These are phyloP conservation scores for Chaenodraco wilsoni DNA, from an alignment of 2,797 vertebrate genomes.

Conservation along the genomic window DNA sequence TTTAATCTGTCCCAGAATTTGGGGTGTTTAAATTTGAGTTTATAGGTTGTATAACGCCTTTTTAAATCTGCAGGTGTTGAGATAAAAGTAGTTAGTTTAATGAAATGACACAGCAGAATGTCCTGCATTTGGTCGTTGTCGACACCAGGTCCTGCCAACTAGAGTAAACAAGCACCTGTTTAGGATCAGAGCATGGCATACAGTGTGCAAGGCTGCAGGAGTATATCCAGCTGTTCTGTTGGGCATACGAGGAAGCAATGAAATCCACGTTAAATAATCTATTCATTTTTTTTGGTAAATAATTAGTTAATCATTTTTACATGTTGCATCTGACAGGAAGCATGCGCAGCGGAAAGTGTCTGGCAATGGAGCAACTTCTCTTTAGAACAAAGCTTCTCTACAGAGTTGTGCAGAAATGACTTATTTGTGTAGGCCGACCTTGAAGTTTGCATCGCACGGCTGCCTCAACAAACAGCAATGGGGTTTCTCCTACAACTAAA, in stretches of 20 bases:
- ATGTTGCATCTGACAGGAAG: not conserved
- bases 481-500: not conserved
- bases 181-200: not conserved
- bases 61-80: not conserved
- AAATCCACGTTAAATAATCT: not conserved
- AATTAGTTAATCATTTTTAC: not conserved
- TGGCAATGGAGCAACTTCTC: not conserved
- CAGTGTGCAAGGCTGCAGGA: constrained; percentile 3
- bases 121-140: not conserved
- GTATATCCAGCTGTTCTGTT: not conserved
- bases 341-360: not conserved
- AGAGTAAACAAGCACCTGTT: constrained; percentile 31
- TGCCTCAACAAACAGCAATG: too few relatives aligned
- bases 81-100: not conserved
- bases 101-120: not conserved
- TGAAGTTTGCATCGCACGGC: too few relatives aligned
- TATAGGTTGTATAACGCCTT: not conserved
- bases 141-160: not conserved
- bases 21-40: too few relatives aligned
- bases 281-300: not conserved
- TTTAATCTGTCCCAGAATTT: constrained; percentile 3
- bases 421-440: too few relatives aligned
- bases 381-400: not conserved
- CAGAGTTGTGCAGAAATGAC: not conserved
- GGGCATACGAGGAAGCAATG: not conserved